phyloP scores from a whole-genome alignment of 2,888 invertebrate species.

The Metallyticus violacea region DNA sequence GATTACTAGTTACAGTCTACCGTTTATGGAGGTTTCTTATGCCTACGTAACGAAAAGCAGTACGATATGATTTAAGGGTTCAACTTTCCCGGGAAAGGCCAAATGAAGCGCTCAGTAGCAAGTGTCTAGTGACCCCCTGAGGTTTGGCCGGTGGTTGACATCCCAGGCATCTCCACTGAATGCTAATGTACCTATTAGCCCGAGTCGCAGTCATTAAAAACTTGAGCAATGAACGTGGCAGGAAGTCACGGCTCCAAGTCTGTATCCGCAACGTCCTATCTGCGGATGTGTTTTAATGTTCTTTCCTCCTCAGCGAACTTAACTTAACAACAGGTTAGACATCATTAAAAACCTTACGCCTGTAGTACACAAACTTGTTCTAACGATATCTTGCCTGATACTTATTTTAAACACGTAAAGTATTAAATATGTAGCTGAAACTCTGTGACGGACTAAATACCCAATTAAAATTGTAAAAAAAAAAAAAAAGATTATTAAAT shows the following conservation, averaged over 20 bases:
- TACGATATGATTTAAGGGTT: neutral
- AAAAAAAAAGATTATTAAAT: too few relatives aligned
- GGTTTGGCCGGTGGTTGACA: neutral
- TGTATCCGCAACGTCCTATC: neutral
- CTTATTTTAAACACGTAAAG: too few relatives aligned
- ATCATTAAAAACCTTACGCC: neutral
- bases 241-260: neutral
- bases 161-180: neutral
- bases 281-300: too few relatives aligned
- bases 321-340: too few relatives aligned
- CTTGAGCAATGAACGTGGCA: neutral
- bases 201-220: neutral
- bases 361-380: neutral
- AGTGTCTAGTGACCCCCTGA: neutral
- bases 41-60: too few relatives aligned
- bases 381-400: too few relatives aligned
- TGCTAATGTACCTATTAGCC: neutral
- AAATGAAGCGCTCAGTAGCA: neutral
- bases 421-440: too few relatives aligned
- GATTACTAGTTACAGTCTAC: too few relatives aligned
- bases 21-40: too few relatives aligned
- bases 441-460: too few relatives aligned
- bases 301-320: neutral
- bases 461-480: too few relatives aligned
- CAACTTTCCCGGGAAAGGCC: neutral